A percentile compares a stretch with the other conserved stretches of the same genome.
Evolutionary conservation across 2,113 vertebrate genomes (phyloP).

Genomic region (Emydocephalus ijimae): DNA sequence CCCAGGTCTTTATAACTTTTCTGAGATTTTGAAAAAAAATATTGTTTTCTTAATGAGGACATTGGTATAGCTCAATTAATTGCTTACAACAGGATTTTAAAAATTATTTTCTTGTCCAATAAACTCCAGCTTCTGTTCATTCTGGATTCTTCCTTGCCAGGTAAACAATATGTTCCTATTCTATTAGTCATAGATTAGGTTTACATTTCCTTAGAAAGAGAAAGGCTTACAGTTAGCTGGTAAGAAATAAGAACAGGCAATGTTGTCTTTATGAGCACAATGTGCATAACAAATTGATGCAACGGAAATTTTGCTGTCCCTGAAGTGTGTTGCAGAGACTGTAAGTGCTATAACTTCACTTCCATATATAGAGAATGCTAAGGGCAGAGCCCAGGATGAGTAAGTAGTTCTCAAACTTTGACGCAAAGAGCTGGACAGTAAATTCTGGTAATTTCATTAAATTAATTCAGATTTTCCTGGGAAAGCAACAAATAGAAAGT

Average conservation of each 20-base stretch:
- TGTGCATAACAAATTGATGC: not conserved
- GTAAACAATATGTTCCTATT: not conserved
- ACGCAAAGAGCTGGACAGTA: not conserved
- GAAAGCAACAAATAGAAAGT: not conserved
- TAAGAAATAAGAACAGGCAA: not conserved
- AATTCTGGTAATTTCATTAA: not conserved
- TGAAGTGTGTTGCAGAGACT: not conserved
- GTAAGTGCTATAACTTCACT: not conserved
- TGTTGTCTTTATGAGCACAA: not conserved
- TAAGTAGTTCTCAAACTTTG: not conserved
- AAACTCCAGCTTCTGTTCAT: not conserved
- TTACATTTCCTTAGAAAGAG: not conserved
- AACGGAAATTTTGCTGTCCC: not conserved
- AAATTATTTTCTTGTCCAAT: not conserved
- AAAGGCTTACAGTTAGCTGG: not conserved
- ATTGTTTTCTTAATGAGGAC: not conserved
- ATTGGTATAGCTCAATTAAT: not conserved
- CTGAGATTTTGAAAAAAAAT: not conserved
- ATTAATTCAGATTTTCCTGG: not conserved
- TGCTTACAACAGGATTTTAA: not conserved
- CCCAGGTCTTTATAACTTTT: not conserved
- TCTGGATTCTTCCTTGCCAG: not conserved
- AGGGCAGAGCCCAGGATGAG: not conserved
- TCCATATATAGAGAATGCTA: not conserved
- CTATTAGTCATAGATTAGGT: not conserved